phyloP scores from a whole-genome alignment of 2,113 vertebrate genomes.

The Sander lucioperca region DNA sequence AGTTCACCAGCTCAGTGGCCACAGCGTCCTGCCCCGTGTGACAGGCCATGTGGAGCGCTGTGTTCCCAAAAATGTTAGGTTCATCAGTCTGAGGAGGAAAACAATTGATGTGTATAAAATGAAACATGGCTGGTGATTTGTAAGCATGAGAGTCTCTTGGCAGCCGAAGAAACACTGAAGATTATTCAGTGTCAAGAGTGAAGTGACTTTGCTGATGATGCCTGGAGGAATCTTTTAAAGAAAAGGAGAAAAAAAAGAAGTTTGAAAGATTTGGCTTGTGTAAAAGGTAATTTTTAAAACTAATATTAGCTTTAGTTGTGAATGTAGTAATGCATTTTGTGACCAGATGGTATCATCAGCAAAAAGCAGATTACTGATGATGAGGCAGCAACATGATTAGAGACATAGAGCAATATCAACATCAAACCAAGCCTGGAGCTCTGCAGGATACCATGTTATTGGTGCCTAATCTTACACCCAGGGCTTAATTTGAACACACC shows the following conservation, averaged over 20 bases:
- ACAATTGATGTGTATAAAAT: not conserved
- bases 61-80: constrained; percentile 92
- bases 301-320: not conserved
- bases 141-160: not conserved
- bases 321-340: not conserved
- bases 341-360: not conserved
- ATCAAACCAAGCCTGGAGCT: not conserved
- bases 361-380: not conserved
- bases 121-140: not conserved
- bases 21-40: constrained; percentile 93
- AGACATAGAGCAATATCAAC: not conserved
- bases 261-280: not conserved
- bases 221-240: not conserved
- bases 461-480: not conserved
- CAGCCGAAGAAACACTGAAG: not conserved
- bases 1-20: constrained; percentile 93
- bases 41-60: constrained; percentile 96
- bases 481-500: too few relatives aligned
- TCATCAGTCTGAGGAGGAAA: constrained; percentile 88
- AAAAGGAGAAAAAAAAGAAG: not conserved
- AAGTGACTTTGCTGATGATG: not conserved
- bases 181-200: not conserved
- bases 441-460: not conserved
- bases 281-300: not conserved
- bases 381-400: not conserved